These are phyloP conservation scores for Ciconia stormi DNA, from an alignment of 2,113 vertebrate species.

Conservation along the genomic window DNA sequence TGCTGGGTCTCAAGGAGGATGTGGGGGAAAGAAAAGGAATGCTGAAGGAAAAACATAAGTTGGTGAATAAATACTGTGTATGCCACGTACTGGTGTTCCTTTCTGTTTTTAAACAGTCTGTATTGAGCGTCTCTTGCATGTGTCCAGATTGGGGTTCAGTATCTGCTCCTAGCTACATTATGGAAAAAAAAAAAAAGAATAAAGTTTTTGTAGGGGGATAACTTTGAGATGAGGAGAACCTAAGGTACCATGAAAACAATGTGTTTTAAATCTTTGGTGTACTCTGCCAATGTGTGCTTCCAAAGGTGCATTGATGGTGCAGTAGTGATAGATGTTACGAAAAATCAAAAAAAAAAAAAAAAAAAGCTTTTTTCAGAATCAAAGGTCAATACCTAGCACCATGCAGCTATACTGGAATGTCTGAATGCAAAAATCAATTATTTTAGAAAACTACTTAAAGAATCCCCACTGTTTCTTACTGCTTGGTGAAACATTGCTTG, in stretches of 20 bases:
- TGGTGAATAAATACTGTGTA: neutral
- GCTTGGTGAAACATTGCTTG: neutral
- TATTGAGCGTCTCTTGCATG: neutral
- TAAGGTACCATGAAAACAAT: neutral
- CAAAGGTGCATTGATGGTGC: neutral
- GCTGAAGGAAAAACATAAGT: neutral
- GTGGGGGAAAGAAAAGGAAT: neutral
- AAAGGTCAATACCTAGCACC: neutral
- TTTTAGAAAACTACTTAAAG: neutral
- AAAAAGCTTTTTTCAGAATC: neutral
- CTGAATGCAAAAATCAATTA: neutral
- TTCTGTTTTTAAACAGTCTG: neutral
- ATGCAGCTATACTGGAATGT: neutral
- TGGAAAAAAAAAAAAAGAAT: rapidly evolving
- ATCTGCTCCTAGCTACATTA: neutral
- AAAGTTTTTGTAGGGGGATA: neutral
- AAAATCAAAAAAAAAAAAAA: neutral
- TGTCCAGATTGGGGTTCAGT: neutral
- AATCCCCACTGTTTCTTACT: neutral
- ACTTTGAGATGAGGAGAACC: neutral
- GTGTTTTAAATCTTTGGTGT: neutral
- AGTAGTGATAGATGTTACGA: neutral
- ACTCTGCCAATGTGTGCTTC: neutral
- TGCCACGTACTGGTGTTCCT: rapidly evolving
- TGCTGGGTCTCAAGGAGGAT: neutral